phyloP scores from a whole-genome alignment of 2,888 invertebrate genomes.

The Megalurothrips usitatus region DNA sequence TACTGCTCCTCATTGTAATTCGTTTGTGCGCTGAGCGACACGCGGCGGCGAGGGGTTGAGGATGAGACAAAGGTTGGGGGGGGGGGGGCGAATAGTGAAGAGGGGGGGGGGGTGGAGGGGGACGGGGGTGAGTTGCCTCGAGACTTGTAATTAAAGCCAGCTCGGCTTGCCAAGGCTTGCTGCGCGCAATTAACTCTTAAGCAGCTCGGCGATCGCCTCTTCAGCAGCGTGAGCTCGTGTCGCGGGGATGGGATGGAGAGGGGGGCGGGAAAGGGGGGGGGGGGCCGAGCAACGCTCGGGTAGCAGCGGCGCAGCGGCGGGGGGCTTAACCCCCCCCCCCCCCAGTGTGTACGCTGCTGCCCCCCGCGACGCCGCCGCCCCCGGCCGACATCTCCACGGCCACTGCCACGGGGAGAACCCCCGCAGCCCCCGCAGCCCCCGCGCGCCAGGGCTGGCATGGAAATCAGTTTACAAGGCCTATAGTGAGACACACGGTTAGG shows the following conservation, averaged over 20 bases:
- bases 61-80: neutral
- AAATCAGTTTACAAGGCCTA: too few relatives aligned
- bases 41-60: neutral
- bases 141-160: conserved; percentile 25
- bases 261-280: neutral
- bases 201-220: conserved; percentile 23
- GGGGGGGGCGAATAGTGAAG: neutral
- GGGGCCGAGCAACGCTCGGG: too few relatives aligned
- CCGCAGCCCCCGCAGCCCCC: too few relatives aligned
- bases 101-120: neutral
- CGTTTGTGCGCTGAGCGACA: conserved; percentile 22
- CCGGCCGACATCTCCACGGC: too few relatives aligned
- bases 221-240: neutral
- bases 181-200: conserved; percentile 26
- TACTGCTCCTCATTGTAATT: conserved; percentile 26
- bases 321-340: too few relatives aligned
- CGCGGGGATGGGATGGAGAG: neutral
- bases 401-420: too few relatives aligned
- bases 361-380: too few relatives aligned
- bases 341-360: too few relatives aligned
- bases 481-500: too few relatives aligned
- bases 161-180: conserved; percentile 25
- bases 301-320: too few relatives aligned
- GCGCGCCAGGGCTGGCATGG: too few relatives aligned
- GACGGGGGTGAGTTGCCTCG: neutral